Evolutionary conservation across 1,140 invertebrate genomes (phyloP).

Genomic region (Heliconius hewitsoni): DNA sequence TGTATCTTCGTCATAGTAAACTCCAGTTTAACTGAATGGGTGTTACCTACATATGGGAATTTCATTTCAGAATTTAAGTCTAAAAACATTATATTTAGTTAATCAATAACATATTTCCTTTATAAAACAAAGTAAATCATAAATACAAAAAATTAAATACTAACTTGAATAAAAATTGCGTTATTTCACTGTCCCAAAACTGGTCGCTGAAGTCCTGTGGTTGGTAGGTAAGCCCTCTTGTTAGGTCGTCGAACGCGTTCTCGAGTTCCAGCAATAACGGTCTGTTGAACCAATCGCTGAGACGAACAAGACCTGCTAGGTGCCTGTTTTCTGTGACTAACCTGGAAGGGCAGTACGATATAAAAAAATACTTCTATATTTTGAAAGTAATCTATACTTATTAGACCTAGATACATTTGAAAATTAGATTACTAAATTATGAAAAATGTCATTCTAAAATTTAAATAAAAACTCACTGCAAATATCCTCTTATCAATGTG

Average conservation of each 20-base stretch:
- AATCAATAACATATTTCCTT: not conserved
- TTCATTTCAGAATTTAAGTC: no score
- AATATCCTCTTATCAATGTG: constrained; percentile 88
- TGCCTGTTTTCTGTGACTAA: constrained; percentile 84
- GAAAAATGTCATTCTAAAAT: not conserved
- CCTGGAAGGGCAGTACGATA: constrained; percentile 75
- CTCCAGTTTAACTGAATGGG: no score
- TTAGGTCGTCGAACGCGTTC: constrained; percentile 87
- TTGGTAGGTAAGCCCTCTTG: constrained; percentile 87
- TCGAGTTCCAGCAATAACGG: constrained; percentile 86
- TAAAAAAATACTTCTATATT: not conserved
- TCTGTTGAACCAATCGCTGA: constrained; percentile 90
- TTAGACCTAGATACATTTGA: no score
- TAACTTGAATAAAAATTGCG: constrained; percentile 87
- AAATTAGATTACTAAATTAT: no score
- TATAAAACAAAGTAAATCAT: not conserved
- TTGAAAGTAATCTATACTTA: no score
- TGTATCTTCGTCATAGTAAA: no score
- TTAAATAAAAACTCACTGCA: constrained; percentile 84
- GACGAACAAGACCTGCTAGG: constrained; percentile 82
- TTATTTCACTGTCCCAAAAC: constrained; percentile 89
- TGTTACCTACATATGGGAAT: no score
- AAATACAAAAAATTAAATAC: constrained; percentile 22
- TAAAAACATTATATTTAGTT: no score
- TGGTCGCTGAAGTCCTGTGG: constrained; percentile 86